phyloP scores from a whole-genome alignment of 2,113 vertebrate genomes.

The Mormyrus lacerda region DNA sequence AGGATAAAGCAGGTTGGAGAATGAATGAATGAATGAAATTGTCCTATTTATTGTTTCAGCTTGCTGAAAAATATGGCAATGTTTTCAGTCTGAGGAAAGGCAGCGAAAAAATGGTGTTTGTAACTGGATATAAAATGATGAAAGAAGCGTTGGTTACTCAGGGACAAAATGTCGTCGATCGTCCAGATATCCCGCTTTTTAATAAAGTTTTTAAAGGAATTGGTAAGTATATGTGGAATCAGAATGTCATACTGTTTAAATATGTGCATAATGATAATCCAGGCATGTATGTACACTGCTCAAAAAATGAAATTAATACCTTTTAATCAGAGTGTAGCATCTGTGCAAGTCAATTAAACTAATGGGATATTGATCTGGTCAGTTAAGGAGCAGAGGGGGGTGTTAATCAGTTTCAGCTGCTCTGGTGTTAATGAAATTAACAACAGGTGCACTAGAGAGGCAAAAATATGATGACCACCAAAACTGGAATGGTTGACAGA shows the following conservation, averaged over 20 bases:
- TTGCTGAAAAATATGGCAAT: conserved; percentile 47
- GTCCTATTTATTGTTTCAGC: conserved; percentile 28
- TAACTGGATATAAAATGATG: conserved; percentile 45
- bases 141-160: conserved; percentile 51
- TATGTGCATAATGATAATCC: neutral
- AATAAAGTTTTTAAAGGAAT: conserved; percentile 23
- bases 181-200: neutral
- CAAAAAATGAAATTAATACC: too few relatives aligned
- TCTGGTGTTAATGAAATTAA: too few relatives aligned
- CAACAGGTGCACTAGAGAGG: too few relatives aligned
- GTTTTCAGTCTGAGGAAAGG: neutral
- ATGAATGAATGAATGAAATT: too few relatives aligned
- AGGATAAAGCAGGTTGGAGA: too few relatives aligned
- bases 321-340: too few relatives aligned
- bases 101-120: rapidly evolving
- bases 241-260: neutral
- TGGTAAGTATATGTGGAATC: conserved; percentile 36
- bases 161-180: conserved; percentile 39
- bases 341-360: too few relatives aligned
- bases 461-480: too few relatives aligned
- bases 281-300: neutral
- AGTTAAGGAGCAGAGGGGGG: too few relatives aligned
- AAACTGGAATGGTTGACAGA: too few relatives aligned
- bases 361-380: too few relatives aligned
- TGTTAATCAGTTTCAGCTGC: too few relatives aligned